Evolutionary conservation across 2,113 vertebrate genomes (phyloP), one percentile per base, ranked within the genome.

Genomic region (Platycercus adscitus): DNA sequence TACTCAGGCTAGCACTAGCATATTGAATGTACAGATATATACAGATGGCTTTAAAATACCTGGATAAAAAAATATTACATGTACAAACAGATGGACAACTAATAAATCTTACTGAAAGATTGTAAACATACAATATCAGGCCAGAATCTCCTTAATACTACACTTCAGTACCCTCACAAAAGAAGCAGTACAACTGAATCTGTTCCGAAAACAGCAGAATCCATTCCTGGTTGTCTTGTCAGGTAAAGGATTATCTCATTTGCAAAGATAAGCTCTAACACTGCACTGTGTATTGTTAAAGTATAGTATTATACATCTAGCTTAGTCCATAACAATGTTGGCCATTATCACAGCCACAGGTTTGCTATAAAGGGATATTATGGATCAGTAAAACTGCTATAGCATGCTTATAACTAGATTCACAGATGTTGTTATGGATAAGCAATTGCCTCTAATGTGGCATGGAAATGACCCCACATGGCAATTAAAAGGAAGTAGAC

Each of bases 81-180:
- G 15, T 87, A 87, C 47, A 96, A 96, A 83, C 82, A 97, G 86
- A 97, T 75, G 87, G 95, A 77, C 26, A 89, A 78, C 55, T 81
- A 94, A 89, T 86, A 96, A 90, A 72, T 79, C 39, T 65, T 81
- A 63, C 47, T 86, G 26, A 87, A 96, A 92, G 80, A 53, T 7
- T 86, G 58, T 47, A 95, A 86, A 88, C 63, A 23, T 58, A 21
- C 37, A 55, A 19, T 33, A 82, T 86, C 39, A 91, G 63, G 64
- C 53, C 75, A 91, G 86, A 89, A 66, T 46, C 28, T 35, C 65
- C 77, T 69, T 81, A 78, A 90, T 58, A 50, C 3, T 66, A 46
- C 76, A 41, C 39, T 94, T 72, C 88, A 81, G 19, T 50, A 94
- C 4, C 3, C 13, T 75, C 66, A 82, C 73, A 95, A 76, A 94